Evolutionary conservation across 2,797 vertebrate species (phyloP), one percentile per base, ranked within the genome.

Genomic region (Ctenopoma multispine): DNA sequence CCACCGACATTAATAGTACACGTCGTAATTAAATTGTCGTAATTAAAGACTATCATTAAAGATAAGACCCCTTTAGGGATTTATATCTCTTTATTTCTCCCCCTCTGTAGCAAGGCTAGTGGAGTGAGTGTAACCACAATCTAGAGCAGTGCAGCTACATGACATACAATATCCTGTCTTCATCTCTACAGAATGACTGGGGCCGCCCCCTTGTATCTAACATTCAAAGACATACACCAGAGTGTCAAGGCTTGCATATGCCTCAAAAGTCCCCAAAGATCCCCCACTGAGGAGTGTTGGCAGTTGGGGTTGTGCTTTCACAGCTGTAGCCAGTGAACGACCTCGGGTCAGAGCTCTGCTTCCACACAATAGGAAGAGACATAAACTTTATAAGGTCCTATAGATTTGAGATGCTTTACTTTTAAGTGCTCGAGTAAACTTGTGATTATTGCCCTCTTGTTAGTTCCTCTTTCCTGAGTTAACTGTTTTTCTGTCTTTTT

Each of bases 101-200:
- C 62, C 63, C 24, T 23, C 9, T 66, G 41, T 71, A 23, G 64
- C 41, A 76, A 48, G 66, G 69, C 60, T 53, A 83, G 87, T 74
- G 84, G 75, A 43, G 57, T 79, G 80, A 66, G 55, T 61, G 50
- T 68, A 75, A 90, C 85, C 85, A 71, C 82, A 80, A 56, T 38
- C 59, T 71, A 47, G 51, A 69, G 64, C 68, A 3, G 10, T 29
- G 47, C 69, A 46, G 29, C 18, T 50, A 54, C 64, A 36, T 84
- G 87, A 80, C 85, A 88, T 69, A 87, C 69, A 77, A 88, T 88
- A 91, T 86, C 90, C 89, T 89, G 84, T 63, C 43, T 75, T 58
- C 40, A 80, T 76, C 80, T 53, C 40, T 49, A 43, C 10, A 9
- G 64, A 61, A 41, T 24, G 68, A 14, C 9, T 38, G 77, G 68